Base-by-base conservation (phyloP, 1,140 invertebrate genomes). In the Solenopsis fugax region DNA sequence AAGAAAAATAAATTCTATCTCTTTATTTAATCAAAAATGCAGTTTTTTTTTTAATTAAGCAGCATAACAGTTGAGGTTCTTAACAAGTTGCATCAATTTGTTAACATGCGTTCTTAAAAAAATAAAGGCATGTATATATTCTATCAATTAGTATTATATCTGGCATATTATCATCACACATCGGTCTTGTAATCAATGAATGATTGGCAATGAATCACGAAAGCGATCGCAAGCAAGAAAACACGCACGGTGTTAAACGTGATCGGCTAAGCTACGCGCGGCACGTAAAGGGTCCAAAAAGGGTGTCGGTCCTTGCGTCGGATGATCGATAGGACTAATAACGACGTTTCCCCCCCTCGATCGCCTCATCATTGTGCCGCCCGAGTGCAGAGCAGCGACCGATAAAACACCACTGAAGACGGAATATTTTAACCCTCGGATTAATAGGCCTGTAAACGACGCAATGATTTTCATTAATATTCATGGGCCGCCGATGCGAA, bases 321-420 rank as follows among this genome's bases (percentile, higher is more conserved):
- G 88, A 93, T 95, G 95, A 95, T 95, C 93, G 95, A 95, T 95
- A 93, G 94, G 93, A 87, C 93, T 95, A 95, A 95, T 95, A 95
- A 94, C 89, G 87, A 94, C 90, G 88, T 90, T 21, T 5, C 7
- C 10, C 6, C 69, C 21, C 24, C 12, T 24, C 13, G 21, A 52
- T 50, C 52, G 64, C 62, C 65, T 75, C 52, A 45, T 65, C 54
- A 37, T 62, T 13, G 76, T 10, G 48, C 64, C 73, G 62, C 9
- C 21, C 77, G 65, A 82, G 24, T 37, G n/a, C 62, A 45, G 21
- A 56, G 60, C 71, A 88, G 60, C 85, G 67, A 85, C 72, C 92
- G 93, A 94, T 94, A 94, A 94, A 94, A 94, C 91, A 92, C 87
- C 92, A 92, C 88, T 91, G 92, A 93, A 94, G 93, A 93, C 90